Evolutionary conservation across 92 coral and sea anemone species (phyloP).

Genomic region (Metridium senile): DNA sequence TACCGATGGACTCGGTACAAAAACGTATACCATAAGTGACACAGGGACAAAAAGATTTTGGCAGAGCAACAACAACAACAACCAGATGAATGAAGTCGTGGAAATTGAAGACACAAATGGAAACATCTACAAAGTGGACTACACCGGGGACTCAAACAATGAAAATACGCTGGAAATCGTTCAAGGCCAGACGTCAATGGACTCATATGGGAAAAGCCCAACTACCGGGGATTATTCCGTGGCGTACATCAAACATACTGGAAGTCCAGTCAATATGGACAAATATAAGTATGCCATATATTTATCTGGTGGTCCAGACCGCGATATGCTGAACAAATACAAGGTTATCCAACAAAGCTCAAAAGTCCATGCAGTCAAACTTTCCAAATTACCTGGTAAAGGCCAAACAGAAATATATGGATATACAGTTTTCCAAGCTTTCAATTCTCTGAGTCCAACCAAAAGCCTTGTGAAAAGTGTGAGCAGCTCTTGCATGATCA

Average conservation of each 20-base stretch:
- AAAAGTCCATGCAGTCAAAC: slow-evolving; percentile 60
- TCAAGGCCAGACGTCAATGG: slow-evolving; percentile 37
- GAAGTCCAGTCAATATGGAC: not conserved
- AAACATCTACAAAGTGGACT: slow-evolving; percentile 4
- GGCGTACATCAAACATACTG: slow-evolving; percentile 62
- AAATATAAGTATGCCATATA: slow-evolving; percentile 58
- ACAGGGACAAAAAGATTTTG: not conserved
- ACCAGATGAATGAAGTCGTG: too few relatives aligned
- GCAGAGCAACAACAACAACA: not conserved
- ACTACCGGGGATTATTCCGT: slow-evolving; percentile 54
- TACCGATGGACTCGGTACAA: not conserved
- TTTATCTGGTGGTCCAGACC: slow-evolving; percentile 9
- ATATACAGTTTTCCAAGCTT: slow-evolving; percentile 44
- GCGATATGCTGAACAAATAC: slow-evolving; percentile 3
- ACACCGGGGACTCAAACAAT: not conserved
- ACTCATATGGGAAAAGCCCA: not conserved
- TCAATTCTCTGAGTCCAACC: not conserved
- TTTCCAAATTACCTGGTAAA: slow-evolving; percentile 37
- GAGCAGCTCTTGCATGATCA: slow-evolving; percentile 35
- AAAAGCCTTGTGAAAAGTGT: slow-evolving; percentile 45
- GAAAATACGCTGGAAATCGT: slow-evolving; percentile 9
- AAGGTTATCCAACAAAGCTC: slow-evolving; percentile 28
- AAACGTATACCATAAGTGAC: not conserved
- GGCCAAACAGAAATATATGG: slow-evolving; percentile 25
- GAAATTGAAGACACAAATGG: slow-evolving; percentile 7